Evolutionary conservation across 2,888 invertebrate genomes (phyloP), one percentile per base, ranked within the genome.

Genomic region (Apocheima hispidaria): DNA sequence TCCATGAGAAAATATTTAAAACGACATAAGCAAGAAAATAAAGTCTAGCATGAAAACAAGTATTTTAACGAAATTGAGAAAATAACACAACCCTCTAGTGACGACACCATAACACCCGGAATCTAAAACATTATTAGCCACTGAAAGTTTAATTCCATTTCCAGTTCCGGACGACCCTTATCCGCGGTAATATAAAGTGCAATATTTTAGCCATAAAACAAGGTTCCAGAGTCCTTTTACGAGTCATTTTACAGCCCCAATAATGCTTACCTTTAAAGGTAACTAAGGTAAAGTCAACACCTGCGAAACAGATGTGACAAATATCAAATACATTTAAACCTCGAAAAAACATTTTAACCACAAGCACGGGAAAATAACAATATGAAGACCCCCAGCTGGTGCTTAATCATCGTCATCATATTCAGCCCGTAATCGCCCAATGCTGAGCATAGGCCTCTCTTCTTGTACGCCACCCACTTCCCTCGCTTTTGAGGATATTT

Each of bases 201-300:
- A 68, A 71, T 73, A 71, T 69, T 69, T 73, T 68, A 49, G 56
- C 63, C 62, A 30, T 66, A 64, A 69, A 64, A 64, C 60, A 68
- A 48, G 55, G 60, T 60, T 48, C 56, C 55, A 46, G 55, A 68
- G 70, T 65, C 56, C 66, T 67, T 75, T 75, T 74, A 75, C 70
- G 72, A 73, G 65, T 61, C 53, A 69, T 71, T 73, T 72, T 71
- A 73, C 66, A 56, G 63, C 60, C 49, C 46, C 53, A 38, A 41
- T 68, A 66, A 66, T 61, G 61, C 54, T 49, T 53, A 56, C 55
- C 35, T 23, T 16, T 35, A 18, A 28, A 51, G 51, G n/a, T 51
- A 51, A 51, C 28, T 30, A 30, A 40, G 18, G 40, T 40, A 16
- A 16, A 40, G 26, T 26, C 50, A 18, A 33, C 43, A 41, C 40